A percentile compares a stretch with the other conserved stretches of the same genome.
Evolutionary conservation across 2,888 invertebrate genomes (phyloP).

Genomic region (Eupithecia tripunctaria): DNA sequence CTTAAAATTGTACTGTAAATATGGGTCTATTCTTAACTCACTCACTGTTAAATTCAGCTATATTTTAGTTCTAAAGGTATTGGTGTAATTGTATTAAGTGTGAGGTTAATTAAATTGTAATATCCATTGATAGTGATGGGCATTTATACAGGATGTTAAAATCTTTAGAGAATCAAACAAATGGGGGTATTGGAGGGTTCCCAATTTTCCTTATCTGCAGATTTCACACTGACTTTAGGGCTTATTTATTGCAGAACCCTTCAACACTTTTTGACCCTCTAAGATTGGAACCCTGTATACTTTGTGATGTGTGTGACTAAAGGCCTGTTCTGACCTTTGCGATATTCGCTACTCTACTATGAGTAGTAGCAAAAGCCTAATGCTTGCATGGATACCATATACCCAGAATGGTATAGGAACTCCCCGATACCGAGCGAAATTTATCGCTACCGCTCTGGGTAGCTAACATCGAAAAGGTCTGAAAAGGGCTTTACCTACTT

Average conservation of each 20-base stretch:
- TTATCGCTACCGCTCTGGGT: neutral
- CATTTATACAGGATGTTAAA: neutral
- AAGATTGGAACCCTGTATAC: neutral
- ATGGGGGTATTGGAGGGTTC: neutral
- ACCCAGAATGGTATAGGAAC: too few relatives aligned
- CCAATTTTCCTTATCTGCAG: neutral
- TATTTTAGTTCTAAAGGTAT: neutral
- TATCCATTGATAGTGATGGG: neutral
- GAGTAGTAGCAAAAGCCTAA: neutral
- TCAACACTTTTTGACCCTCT: neutral
- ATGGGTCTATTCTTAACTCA: neutral
- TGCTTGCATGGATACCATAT: neutral
- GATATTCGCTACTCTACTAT: neutral
- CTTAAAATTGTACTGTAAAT: neutral
- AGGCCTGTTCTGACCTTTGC: neutral
- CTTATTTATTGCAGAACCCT: neutral
- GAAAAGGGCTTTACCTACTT: neutral
- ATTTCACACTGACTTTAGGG: neutral
- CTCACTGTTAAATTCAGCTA: neutral
- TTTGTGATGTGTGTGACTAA: neutral
- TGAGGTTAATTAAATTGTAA: neutral
- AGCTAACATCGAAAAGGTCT: neutral
- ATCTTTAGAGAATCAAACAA: neutral
- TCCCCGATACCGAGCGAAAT: too few relatives aligned
- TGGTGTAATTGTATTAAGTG: neutral